A percentile compares a stretch with the other conserved stretches of the same genome.
Conservation (phyloP, 2,797 vertebrate genomes). For the Pitangus sulphuratus region DNA sequence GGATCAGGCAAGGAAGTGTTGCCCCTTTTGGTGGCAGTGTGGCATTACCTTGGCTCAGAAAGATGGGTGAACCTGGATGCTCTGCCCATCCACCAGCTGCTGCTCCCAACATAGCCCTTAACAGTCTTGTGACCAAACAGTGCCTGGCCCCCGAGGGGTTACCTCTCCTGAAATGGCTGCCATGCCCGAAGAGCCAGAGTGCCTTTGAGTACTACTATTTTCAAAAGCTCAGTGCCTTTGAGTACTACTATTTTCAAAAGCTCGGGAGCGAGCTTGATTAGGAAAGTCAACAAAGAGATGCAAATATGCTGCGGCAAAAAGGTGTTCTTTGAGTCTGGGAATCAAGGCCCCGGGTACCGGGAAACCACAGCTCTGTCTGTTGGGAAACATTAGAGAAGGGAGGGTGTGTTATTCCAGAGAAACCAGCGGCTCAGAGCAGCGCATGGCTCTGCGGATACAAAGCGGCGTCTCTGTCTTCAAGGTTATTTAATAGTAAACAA, state of each 20-base stretch:
- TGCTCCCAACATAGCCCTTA: background rate
- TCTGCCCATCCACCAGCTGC: background rate
- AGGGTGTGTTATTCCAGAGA: background rate
- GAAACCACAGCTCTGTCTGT: background rate
- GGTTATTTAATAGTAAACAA: slow-evolving; percentile 44
- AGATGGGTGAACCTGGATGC: background rate
- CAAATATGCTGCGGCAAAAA: slow-evolving; percentile 1
- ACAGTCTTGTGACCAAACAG: background rate
- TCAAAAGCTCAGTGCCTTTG: slow-evolving; percentile 22
- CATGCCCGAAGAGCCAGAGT: background rate
- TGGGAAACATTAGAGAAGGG: background rate
- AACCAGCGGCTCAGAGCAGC: background rate
- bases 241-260: slow-evolving; percentile 17
- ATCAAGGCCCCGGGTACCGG: background rate
- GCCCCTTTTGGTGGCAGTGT: slow-evolving; percentile 65
- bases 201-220: background rate
- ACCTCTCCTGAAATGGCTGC: background rate
- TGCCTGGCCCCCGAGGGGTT: background rate
- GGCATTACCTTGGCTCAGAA: slow-evolving; percentile 35
- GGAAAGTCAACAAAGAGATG: slow-evolving; percentile 59
- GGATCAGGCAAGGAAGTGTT: background rate
- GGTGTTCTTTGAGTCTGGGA: background rate
- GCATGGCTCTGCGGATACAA: background rate
- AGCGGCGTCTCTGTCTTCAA: background rate
- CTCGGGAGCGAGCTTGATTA: slow-evolving; percentile 31